phyloP scores from a whole-genome alignment of 2,797 vertebrate genomes.

The Rhinoraja longicauda region DNA sequence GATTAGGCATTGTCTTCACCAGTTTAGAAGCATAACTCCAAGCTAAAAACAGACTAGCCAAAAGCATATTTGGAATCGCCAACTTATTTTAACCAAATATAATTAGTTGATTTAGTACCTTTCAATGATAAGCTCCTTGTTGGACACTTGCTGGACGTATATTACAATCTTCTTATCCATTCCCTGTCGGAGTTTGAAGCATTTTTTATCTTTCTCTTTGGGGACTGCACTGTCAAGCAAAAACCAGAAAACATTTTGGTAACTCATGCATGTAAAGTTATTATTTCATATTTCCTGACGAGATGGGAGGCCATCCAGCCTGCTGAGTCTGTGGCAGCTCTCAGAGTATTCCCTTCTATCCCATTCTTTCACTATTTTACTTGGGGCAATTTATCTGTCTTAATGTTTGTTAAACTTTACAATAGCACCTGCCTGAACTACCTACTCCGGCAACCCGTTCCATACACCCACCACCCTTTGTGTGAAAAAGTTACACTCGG shows the following conservation, averaged over 20 bases:
- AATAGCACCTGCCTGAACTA: not conserved
- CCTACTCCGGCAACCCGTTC: too few species aligned
- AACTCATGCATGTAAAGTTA: not conserved
- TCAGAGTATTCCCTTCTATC: too few species aligned
- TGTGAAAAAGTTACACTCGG: too few species aligned
- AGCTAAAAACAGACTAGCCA: not conserved
- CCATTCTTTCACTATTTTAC: not conserved
- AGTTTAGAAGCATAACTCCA: not conserved
- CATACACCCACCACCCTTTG: too few species aligned
- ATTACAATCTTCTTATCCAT: conserved; percentile 97
- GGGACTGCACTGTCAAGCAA: conserved; percentile 75
- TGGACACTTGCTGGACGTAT: conserved; percentile 91
- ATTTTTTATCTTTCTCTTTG: conserved; percentile 97
- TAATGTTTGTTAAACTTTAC: not conserved
- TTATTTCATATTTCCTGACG: not conserved
- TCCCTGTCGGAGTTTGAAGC: conserved; percentile 93
- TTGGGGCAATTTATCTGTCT: not conserved
- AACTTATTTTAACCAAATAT: not conserved
- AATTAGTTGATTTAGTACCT: conserved; percentile 61
- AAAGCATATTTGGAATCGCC: not conserved
- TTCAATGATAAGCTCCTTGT: conserved; percentile 95
- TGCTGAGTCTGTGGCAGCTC: too few species aligned
- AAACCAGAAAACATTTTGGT: conserved; percentile 11
- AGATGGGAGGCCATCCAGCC: too few species aligned
- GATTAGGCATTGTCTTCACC: not conserved